Percentiles rank a stretch among this genome's conserved stretches.
These are phyloP conservation scores for Lasioglossum lativentre DNA, from an alignment of 2,888 invertebrate species.

Conservation along the genomic window DNA sequence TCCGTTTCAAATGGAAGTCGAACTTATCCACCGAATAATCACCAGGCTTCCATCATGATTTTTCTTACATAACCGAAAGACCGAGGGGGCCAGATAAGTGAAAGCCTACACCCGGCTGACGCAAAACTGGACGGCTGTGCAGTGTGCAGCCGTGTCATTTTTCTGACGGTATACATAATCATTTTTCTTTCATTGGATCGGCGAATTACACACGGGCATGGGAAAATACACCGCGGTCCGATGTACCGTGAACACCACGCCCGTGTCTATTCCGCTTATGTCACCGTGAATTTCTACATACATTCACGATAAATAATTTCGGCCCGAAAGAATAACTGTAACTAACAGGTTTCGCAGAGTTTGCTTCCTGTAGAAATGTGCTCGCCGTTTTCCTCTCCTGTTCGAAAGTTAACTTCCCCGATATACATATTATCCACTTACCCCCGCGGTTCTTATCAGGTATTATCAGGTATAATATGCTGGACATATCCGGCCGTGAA, in stretches of 20 bases:
- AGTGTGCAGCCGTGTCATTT: not conserved
- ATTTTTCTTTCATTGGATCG: not conserved
- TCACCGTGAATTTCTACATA: slow-evolving; percentile 10
- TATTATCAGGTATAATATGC: not conserved
- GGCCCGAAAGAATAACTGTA: not conserved
- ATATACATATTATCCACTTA: slow-evolving; percentile 9
- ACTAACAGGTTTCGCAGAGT: not conserved
- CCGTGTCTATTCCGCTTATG: not conserved
- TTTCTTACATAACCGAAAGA: slow-evolving; percentile 4
- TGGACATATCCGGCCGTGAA: not conserved
- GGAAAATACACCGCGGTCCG: not conserved
- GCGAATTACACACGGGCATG: not conserved
- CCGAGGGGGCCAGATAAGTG: not conserved
- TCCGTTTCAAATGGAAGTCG: not conserved
- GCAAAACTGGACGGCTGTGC: not conserved
- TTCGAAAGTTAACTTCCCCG: slow-evolving; percentile 2
- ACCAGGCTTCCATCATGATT: not conserved
- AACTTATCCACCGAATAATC: slow-evolving; percentile 10
- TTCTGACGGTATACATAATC: not conserved
- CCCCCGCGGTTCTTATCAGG: not conserved
- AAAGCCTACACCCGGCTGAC: not conserved
- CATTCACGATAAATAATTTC: not conserved
- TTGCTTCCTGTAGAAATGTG: slow-evolving; percentile 12
- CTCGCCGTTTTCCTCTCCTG: not conserved
- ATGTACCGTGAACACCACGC: not conserved